phyloP scores from a whole-genome alignment of 2,113 vertebrate species.

The Nansenia antarctica region DNA sequence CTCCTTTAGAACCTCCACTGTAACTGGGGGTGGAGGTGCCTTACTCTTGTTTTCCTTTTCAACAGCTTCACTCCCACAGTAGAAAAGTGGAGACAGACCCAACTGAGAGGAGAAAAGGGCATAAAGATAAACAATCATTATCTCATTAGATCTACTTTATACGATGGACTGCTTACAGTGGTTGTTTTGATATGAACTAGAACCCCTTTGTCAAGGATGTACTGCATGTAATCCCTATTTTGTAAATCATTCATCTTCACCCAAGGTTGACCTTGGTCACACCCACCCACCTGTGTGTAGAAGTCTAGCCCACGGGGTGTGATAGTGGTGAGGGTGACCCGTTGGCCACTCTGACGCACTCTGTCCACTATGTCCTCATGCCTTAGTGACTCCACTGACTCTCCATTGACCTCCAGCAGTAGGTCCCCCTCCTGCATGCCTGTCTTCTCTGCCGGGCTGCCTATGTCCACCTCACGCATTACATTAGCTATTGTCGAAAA shows the following conservation, averaged over 20 bases:
- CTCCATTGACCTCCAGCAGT: slow-evolving; percentile 88
- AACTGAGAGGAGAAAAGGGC: slow-evolving; percentile 70
- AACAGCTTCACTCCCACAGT: slow-evolving; percentile 65
- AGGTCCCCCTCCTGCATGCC: slow-evolving; percentile 88
- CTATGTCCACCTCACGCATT: slow-evolving; percentile 79
- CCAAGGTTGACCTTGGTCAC: neutral
- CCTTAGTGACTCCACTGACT: slow-evolving; percentile 77
- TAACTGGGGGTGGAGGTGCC: slow-evolving; percentile 1
- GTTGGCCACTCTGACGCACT: slow-evolving; percentile 75
- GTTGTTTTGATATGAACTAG: neutral
- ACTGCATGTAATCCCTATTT: neutral
- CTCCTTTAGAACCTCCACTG: slow-evolving; percentile 11
- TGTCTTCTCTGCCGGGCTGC: slow-evolving; percentile 81
- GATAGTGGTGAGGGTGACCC: slow-evolving; percentile 81
- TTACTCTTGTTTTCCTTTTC: slow-evolving; percentile 32
- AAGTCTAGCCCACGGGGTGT: slow-evolving; percentile 77
- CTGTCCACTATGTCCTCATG: slow-evolving; percentile 82
- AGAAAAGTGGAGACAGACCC: slow-evolving; percentile 86
- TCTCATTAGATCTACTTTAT: neutral
- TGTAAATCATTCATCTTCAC: neutral
- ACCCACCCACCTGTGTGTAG: slow-evolving; percentile 79
- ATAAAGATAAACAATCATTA: neutral
- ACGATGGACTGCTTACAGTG: neutral
- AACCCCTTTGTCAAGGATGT: neutral
- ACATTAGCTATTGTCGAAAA: slow-evolving; percentile 76